Evolutionary conservation across 2,888 invertebrate species (phyloP), one percentile per base, ranked within the genome.

Genomic region (Agapostemon virescens): DNA sequence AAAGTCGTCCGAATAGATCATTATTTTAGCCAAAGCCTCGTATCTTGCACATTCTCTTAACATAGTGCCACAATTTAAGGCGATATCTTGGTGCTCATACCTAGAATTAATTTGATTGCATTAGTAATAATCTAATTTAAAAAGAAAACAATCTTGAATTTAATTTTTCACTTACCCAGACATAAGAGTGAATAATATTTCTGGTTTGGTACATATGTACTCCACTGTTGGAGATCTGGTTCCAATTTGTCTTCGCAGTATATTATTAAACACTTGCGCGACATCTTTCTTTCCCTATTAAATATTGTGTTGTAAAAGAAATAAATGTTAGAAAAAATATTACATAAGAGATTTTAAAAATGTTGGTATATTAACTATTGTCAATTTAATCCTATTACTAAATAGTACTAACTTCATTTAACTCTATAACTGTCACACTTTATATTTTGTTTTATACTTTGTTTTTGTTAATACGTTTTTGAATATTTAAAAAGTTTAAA

Each of bases 1-100:
- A 95, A 99, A 99, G 93, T 98, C 98, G 89, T 98, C 98, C 82
- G 98, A 98, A 94, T 98, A 96, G 90, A 99, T 95, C 96, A 99
- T 98, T 88, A 99, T 98, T 94, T 99, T 99, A 84, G 99, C 99
- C 93, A 99, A 94, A 79, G 98, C 98, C 94, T 99, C 99, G 92
- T 99, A 98, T 93, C 99, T 95, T 87, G 98, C 98, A 94, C 99
- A 99, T 93, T 99, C 99, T 78, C 99, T 95, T 88, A 99, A 94
- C 99, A 99, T 99, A 86, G 98, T 98, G 81, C 99, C 99, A 94
- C 99, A 99, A 93, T 98, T 99, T 82, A 99, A 95, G 79, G 99
- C 99, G 91, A 99, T 98, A 93, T 99, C 99, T 93, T 98, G 98
- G 93, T 97, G 98, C 93, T 99, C 99, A 93, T 99, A 99, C 84